These are phyloP conservation scores for Camelus bactrianus DNA, from an alignment of 2,113 vertebrate species.

Conservation along the genomic window DNA sequence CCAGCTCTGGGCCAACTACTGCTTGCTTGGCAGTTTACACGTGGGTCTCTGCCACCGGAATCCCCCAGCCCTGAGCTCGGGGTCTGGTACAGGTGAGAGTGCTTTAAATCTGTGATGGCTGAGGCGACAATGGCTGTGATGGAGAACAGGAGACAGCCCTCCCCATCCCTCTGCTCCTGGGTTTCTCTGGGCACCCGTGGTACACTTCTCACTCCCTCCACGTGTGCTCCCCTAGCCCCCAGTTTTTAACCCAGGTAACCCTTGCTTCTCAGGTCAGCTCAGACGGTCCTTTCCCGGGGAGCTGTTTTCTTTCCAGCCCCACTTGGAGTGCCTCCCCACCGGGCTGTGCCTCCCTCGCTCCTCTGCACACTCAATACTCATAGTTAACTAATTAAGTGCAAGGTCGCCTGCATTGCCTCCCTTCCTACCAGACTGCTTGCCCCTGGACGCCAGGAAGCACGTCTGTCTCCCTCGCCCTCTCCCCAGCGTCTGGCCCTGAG, in stretches of 20 bases:
- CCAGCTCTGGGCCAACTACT: not conserved
- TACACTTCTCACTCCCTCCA: not conserved
- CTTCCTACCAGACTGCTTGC: not conserved
- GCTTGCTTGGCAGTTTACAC: not conserved
- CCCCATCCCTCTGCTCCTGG: not conserved
- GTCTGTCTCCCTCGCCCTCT: too few relatives aligned
- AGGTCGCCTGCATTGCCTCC: not conserved
- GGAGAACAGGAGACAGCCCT: not conserved
- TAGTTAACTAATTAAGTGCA: not conserved
- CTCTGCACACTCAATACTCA: not conserved
- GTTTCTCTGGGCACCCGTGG: fast-evolving
- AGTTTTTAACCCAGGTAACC: not conserved
- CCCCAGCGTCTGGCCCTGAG: not conserved
- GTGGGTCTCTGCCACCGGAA: not conserved
- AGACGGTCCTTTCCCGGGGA: not conserved
- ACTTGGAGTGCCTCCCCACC: not conserved
- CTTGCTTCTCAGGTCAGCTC: not conserved
- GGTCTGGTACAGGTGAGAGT: not conserved
- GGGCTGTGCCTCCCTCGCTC: fast-evolving
- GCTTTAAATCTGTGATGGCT: not conserved
- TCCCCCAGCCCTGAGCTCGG: not conserved
- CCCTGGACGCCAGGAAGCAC: not conserved
- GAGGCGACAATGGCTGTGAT: not conserved
- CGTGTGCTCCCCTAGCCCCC: not conserved
- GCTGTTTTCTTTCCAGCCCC: not conserved